Conservation (phyloP, 2,888 invertebrate species). For the Microdon myrmicae region DNA sequence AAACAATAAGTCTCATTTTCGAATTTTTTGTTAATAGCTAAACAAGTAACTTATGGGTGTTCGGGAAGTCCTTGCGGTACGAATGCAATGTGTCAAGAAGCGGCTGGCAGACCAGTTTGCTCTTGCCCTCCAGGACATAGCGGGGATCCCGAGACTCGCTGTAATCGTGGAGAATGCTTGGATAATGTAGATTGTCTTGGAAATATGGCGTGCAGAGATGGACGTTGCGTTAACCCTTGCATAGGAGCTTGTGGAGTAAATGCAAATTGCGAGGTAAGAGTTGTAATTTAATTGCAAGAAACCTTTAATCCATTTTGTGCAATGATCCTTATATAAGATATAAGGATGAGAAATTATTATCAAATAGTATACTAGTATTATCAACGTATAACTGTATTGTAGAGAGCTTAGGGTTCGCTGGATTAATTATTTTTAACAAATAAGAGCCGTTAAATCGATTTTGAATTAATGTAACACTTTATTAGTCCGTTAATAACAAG, state of each 20-base stretch:
- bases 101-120: conserved; percentile 80
- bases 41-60: conserved; percentile 64
- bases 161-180: conserved; percentile 79
- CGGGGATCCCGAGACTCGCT: conserved; percentile 81
- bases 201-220: conserved; percentile 78
- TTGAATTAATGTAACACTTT: no score
- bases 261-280: conserved; percentile 78
- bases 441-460: no score
- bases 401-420: no score
- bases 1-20: no score
- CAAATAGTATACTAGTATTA: neutral
- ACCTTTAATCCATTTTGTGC: no score
- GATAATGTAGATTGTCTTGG: conserved; percentile 81
- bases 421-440: no score
- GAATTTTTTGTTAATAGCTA: no score
- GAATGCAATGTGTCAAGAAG: conserved; percentile 74
- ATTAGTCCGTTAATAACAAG: no score
- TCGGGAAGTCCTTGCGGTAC: conserved; percentile 74
- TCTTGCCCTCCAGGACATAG: conserved; percentile 82
- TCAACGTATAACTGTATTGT: no score
- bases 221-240: conserved; percentile 83
- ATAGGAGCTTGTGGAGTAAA: conserved; percentile 79
- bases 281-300: no score
- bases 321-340: neutral
- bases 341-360: neutral